Percentiles rank a stretch among this genome's conserved stretches.
These are phyloP conservation scores for Epicauta chinensis DNA, from an alignment of 1,140 invertebrate genomes.

Conservation along the genomic window DNA sequence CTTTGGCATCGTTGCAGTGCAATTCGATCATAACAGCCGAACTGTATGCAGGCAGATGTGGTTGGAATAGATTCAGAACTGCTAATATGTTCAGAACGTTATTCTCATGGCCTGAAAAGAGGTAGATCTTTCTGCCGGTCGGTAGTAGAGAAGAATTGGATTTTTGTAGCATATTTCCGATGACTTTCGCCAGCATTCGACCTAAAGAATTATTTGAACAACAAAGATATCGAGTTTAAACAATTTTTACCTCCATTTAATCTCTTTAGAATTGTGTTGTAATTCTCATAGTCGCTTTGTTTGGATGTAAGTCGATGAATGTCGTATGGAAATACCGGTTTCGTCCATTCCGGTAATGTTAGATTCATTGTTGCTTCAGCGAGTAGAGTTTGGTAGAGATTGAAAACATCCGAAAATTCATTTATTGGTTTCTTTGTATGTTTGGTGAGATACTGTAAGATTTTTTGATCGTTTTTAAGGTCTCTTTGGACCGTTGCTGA, in stretches of 20 bases:
- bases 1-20: constrained; percentile 10
- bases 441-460: constrained; percentile 30
- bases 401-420: constrained; percentile 25
- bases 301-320: constrained; percentile 26
- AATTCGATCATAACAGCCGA: constrained; percentile 39
- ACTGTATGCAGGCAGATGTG: constrained; percentile 40
- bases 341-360: constrained; percentile 36
- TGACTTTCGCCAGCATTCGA: constrained; percentile 26
- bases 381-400: constrained; percentile 34
- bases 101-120: constrained; percentile 64
- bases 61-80: constrained; percentile 51
- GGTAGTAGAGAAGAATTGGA: constrained; percentile 6
- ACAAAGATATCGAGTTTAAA: no score
- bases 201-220: no score
- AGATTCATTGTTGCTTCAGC: constrained; percentile 35
- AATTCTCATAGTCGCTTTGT: constrained; percentile 35
- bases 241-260: constrained; percentile 35
- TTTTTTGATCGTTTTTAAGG: constrained; percentile 22
- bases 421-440: constrained; percentile 22
- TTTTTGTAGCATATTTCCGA: constrained; percentile 26
- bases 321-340: constrained; percentile 31
- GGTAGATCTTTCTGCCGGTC: constrained; percentile 32
- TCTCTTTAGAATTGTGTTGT: constrained; percentile 27
- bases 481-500: constrained; percentile 23
- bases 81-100: constrained; percentile 58